Evolutionary conservation across 1,140 invertebrate genomes (phyloP).

Genomic region (Catajapyx aquilonaris): DNA sequence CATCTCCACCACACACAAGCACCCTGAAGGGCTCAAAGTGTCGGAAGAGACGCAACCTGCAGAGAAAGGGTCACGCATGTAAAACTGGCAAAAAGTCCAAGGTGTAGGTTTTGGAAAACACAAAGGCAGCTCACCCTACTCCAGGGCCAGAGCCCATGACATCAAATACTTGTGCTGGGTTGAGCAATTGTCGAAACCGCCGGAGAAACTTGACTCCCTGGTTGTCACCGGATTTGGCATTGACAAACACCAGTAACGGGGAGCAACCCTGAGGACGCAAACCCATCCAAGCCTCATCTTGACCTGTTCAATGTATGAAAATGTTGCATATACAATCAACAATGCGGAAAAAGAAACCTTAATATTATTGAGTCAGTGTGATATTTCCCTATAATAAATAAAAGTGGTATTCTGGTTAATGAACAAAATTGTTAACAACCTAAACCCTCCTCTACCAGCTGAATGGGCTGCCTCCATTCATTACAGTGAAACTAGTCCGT

Average conservation of each 20-base stretch:
- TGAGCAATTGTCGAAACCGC: slow-evolving; percentile 84
- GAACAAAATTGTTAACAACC: too few relatives aligned
- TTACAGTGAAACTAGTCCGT: too few relatives aligned
- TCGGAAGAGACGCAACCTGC: slow-evolving; percentile 56
- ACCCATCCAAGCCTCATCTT: slow-evolving; percentile 77
- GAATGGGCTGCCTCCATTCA: too few relatives aligned
- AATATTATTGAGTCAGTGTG: too few relatives aligned
- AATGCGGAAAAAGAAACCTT: not conserved
- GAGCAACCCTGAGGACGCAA: slow-evolving; percentile 52
- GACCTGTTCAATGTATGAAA: slow-evolving; percentile 19
- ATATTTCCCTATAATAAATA: too few relatives aligned
- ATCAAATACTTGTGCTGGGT: slow-evolving; percentile 95
- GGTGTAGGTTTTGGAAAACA: not conserved
- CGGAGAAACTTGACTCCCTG: slow-evolving; percentile 91
- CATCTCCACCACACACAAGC: slow-evolving; percentile 80
- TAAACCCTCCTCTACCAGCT: too few relatives aligned
- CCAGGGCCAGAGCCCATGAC: slow-evolving; percentile 69
- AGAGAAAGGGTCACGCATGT: slow-evolving; percentile 9
- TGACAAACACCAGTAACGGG: slow-evolving; percentile 86
- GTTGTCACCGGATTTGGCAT: slow-evolving; percentile 94
- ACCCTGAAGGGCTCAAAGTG: slow-evolving; percentile 82
- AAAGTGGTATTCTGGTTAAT: too few relatives aligned
- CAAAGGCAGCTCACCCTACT: slow-evolving; percentile 38
- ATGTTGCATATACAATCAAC: slow-evolving; percentile 2
- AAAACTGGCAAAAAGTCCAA: slow-evolving; percentile 4